A percentile compares a stretch with the other conserved stretches of the same genome.
phyloP scores from a whole-genome alignment of 2,888 invertebrate species.

The Polydrusus tereticollis region DNA sequence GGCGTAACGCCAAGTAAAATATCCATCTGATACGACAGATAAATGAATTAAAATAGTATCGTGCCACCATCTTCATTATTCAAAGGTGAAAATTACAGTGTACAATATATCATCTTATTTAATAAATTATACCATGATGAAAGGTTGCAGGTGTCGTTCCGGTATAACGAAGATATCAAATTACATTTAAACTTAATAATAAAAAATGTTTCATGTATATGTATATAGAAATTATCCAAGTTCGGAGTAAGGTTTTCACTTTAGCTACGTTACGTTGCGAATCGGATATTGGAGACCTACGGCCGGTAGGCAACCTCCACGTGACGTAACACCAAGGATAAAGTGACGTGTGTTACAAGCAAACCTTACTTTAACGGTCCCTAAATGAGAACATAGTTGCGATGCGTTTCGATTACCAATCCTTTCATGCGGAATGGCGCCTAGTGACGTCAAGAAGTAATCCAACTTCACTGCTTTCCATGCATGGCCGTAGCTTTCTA shows the following conservation, averaged over 20 bases:
- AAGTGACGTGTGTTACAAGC: no score
- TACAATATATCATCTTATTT: slow-evolving; percentile 14
- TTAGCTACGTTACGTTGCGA: slow-evolving; percentile 18
- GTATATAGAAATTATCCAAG: neutral
- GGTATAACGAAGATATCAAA: slow-evolving; percentile 13
- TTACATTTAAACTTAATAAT: slow-evolving; percentile 7
- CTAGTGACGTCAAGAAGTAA: no score
- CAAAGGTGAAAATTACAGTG: slow-evolving; percentile 15
- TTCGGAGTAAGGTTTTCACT: slow-evolving; percentile 28
- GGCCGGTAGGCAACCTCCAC: neutral
- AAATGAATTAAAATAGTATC: slow-evolving; percentile 2
- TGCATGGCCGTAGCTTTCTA: neutral
- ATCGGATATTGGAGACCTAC: neutral
- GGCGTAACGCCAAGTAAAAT: neutral
- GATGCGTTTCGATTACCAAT: no score
- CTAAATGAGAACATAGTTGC: no score
- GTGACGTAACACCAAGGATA: no score
- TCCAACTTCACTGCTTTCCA: no score
- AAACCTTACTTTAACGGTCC: no score
- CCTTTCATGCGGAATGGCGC: no score
- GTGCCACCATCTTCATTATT: slow-evolving; percentile 9
- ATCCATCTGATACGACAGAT: neutral
- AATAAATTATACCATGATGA: slow-evolving; percentile 20
- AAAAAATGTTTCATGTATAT: slow-evolving; percentile 14
- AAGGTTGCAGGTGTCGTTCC: slow-evolving; percentile 16